Evolutionary conservation across 2,797 vertebrate genomes (phyloP), one percentile per base, ranked within the genome.

Genomic region (Moxostoma hubbsi): DNA sequence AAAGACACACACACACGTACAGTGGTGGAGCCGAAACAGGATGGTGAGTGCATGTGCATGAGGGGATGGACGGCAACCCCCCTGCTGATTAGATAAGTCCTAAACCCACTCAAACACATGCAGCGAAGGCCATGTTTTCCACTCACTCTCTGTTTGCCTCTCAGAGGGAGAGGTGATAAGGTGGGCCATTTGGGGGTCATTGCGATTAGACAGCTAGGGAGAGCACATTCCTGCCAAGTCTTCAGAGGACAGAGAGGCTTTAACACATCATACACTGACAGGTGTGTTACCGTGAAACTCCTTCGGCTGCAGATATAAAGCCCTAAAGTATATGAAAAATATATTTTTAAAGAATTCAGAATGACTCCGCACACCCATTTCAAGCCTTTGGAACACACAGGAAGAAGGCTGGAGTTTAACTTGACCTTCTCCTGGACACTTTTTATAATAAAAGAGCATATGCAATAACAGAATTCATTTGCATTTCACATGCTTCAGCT

Each of bases 51-150:
- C 78, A 51, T 62, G 68, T 82, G 75, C 81, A 80, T 79, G 75
- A 84, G 85, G 84, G 50, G 81, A 86, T 74, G 84, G 84, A 87
- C 85, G 85, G 89, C 86, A 87, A 87, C 87, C 85, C 88, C 88
- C 89, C 88, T 86, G 87, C 82, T 87, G 92, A 93, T 93, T 92
- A 93, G 93, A 94, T 94, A 92, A 88, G 89, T 82, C 82, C 55
- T 75, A 81, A 82, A 83, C 59, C 75, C 82, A 80, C 83, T 84
- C 64, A 87, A 79, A 84, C 77, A 84, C 84, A 79, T 86, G 83
- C 86, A 82, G 79, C 4, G 75, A 81, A 82, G 77, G 80, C 85
- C 85, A 83, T 86, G 86, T 90, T 90, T 92, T 90, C 90, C 88
- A 63, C 87, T 90, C 85, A 77, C 87, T 86, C 86, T 88, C 88